Evolutionary conservation across 2,113 vertebrate species (phyloP).

Genomic region (Phodopus roborovskii): DNA sequence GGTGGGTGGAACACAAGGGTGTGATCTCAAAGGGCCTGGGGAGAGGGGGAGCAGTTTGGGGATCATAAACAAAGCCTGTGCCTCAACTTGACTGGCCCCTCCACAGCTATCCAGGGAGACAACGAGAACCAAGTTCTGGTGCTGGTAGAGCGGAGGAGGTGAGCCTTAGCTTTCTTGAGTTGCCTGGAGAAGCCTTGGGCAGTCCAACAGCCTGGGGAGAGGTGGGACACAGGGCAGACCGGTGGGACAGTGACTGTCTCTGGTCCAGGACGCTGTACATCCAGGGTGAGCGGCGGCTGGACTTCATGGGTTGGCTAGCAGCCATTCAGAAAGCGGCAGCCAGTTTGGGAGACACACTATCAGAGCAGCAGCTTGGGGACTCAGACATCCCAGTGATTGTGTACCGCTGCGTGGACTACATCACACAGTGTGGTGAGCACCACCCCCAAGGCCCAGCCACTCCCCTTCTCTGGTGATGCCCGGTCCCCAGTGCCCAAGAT

Average conservation of each 20-base stretch:
- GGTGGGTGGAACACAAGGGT: constrained; percentile 19
- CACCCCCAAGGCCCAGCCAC: rapidly evolving
- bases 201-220: background rate
- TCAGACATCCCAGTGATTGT: constrained; percentile 93
- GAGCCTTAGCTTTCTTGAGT: constrained; percentile 15
- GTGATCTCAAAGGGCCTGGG: background rate
- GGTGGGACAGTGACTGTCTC: background rate
- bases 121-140: constrained; percentile 95
- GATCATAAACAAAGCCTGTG: background rate
- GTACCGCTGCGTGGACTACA: constrained; percentile 94
- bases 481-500: background rate
- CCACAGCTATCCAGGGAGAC: constrained; percentile 92
- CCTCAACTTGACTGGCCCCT: constrained; percentile 46
- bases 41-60: constrained; percentile 41
- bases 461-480: background rate
- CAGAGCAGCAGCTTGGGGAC: constrained; percentile 95
- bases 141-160: constrained; percentile 96
- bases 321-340: constrained; percentile 93
- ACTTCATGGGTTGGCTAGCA: constrained; percentile 92
- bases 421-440: constrained; percentile 93
- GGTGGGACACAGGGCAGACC: background rate
- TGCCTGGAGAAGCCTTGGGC: background rate
- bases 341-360: constrained; percentile 92
- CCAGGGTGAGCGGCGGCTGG: constrained; percentile 93
- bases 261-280: constrained; percentile 93